Conservation (phyloP, 2,888 invertebrate genomes). For the Lasioglossum lativentre region DNA sequence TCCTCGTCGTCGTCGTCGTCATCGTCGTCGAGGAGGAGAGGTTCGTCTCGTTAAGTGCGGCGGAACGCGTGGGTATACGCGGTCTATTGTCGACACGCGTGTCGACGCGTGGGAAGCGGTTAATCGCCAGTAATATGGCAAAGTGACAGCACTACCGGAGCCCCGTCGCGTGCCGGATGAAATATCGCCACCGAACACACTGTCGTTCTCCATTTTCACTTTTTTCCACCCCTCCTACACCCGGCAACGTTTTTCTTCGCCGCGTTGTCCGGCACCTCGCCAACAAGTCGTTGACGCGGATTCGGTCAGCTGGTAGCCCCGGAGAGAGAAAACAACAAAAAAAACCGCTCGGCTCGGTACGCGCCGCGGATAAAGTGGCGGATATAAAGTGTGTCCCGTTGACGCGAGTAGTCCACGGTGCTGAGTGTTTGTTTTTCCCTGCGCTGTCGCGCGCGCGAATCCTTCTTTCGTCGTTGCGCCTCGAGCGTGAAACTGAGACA, state of each 20-base stretch:
- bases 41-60: background rate
- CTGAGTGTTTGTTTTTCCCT: conserved; percentile 31
- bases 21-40: background rate
- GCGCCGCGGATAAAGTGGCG: conserved; percentile 43
- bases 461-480: conserved; percentile 54
- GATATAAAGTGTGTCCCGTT: conserved; percentile 44
- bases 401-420: background rate
- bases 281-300: conserved; percentile 41
- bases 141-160: conserved; percentile 46
- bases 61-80: conserved; percentile 19
- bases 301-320: conserved; percentile 46
- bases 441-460: conserved; percentile 44
- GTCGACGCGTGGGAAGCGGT: conserved; percentile 51
- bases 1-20: background rate
- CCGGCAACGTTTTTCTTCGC: conserved; percentile 1
- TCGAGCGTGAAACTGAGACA: conserved; percentile 47
- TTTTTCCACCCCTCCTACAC: background rate
- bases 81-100: conserved; percentile 38
- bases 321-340: conserved; percentile 32
- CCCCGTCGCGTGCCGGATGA: conserved; percentile 27
- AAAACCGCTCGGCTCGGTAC: conserved; percentile 10
- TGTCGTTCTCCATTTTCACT: conserved; percentile 28
- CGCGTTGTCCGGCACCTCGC: conserved; percentile 55
- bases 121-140: conserved; percentile 58
- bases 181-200: conserved; percentile 28